A percentile compares a stretch with the other conserved stretches of the same genome.
Evolutionary conservation across 2,797 vertebrate genomes (phyloP).

Genomic region (Labroides dimidiatus): DNA sequence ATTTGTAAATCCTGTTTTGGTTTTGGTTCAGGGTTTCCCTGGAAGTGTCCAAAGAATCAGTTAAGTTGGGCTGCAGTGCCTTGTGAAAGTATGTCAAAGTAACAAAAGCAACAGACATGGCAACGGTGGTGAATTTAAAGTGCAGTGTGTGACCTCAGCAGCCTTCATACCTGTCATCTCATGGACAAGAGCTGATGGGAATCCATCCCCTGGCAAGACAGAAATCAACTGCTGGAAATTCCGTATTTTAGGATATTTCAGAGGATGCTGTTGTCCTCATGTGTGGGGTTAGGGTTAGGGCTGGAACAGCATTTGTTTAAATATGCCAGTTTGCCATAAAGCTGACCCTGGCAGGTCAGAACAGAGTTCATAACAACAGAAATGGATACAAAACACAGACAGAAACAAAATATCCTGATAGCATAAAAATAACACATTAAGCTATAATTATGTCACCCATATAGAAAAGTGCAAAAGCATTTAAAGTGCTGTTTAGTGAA

Average conservation of each 20-base stretch:
- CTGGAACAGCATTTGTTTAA: too few relatives aligned
- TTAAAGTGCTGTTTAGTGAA: too few relatives aligned
- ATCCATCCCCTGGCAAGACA: conserved; percentile 91
- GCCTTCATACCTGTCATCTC: conserved; percentile 91
- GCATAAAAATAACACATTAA: too few relatives aligned
- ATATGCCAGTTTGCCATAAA: too few relatives aligned
- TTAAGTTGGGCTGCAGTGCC: conserved; percentile 95
- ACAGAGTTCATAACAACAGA: too few relatives aligned
- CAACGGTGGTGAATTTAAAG: conserved; percentile 50
- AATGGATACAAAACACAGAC: too few relatives aligned
- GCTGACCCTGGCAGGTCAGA: too few relatives aligned
- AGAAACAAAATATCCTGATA: too few relatives aligned
- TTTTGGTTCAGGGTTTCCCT: conserved; percentile 87
- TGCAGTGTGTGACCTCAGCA: conserved; percentile 70
- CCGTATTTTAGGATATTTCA: conserved; percentile 90
- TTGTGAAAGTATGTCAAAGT: conserved; percentile 99
- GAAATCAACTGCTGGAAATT: conserved; percentile 94
- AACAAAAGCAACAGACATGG: conserved; percentile 4
- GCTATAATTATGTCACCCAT: too few relatives aligned
- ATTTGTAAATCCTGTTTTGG: conserved; percentile 68
- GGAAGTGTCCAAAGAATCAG: conserved; percentile 87
- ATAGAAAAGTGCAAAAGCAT: too few relatives aligned
- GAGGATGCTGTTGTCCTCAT: conserved; percentile 91
- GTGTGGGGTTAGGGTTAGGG: too few relatives aligned
- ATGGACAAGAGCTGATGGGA: conserved; percentile 93